A percentile compares a stretch with the other conserved stretches of the same genome.
phyloP scores from a whole-genome alignment of 2,888 invertebrate genomes.

The Carterocephalus palaemon region DNA sequence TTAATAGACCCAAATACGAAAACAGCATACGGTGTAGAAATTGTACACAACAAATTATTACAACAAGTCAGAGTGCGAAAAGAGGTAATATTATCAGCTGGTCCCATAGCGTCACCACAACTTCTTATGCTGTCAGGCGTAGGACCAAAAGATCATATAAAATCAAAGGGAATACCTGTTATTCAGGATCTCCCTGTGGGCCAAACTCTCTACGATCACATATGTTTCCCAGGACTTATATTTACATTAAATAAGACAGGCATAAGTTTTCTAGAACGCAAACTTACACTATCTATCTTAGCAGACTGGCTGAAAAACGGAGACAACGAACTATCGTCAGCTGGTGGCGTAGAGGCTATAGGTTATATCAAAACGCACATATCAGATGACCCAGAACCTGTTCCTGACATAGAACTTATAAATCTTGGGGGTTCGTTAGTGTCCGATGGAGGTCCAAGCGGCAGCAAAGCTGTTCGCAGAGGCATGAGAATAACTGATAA shows the following conservation, averaged over 20 bases:
- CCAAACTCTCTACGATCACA: conserved; percentile 81
- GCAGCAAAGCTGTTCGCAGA: conserved; percentile 66
- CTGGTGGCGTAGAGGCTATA: conserved; percentile 84
- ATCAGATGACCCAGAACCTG: conserved; percentile 76
- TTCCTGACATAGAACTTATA: conserved; percentile 84
- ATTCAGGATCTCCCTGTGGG: conserved; percentile 84
- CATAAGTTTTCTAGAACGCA: conserved; percentile 52
- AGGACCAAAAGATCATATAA: conserved; percentile 76
- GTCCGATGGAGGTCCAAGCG: conserved; percentile 73
- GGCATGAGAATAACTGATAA: conserved; percentile 78
- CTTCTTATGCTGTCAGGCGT: conserved; percentile 91
- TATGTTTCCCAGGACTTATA: conserved; percentile 73
- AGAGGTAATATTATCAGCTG: conserved; percentile 92
- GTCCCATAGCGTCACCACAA: conserved; percentile 93
- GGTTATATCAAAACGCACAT: conserved; percentile 81
- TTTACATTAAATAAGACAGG: conserved; percentile 61
- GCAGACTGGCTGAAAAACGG: conserved; percentile 58
- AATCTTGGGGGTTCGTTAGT: conserved; percentile 81
- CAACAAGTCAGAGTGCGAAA: conserved; percentile 80
- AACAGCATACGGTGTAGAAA: conserved; percentile 83
- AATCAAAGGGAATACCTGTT: conserved; percentile 76
- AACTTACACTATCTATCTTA: conserved; percentile 35
- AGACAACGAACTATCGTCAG: conserved; percentile 67
- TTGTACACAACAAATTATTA: conserved; percentile 71
- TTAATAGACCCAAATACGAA: conserved; percentile 81